Base-by-base conservation (phyloP, 1,140 invertebrate species). In the Periplaneta americana region DNA sequence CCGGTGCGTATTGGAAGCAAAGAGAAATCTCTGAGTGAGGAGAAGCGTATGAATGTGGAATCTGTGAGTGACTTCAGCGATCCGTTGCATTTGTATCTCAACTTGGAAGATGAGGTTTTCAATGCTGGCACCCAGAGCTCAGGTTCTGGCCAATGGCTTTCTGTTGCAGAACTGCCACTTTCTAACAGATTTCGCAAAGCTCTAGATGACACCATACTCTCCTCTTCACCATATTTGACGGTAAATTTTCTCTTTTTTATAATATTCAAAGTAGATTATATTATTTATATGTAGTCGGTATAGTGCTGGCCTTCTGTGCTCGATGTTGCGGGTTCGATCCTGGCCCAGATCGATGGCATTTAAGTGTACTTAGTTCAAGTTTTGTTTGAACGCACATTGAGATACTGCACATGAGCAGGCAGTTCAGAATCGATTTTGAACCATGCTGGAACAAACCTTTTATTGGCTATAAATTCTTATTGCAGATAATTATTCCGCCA, bases 221-320 rank as follows among this genome's bases (percentile, higher is more conserved):
- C 95, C 0, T 92, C 95, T 83, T 98, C 97, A 0, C 97, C 98
- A 0, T 96, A 94, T 88, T 89, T 98, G 2, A 93, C 83, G 83
- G 85, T 85, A 82, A 81, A n/a, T 39, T 48, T 48, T 22, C n/a
- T 66, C 22, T 66, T 66, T 66, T 66, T n/a, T 6, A n/a, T n/a
- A n/a, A n/a, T n/a, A n/a, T n/a, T 66, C n/a, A n/a, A 66, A 66
- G 57, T 66, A 66, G 17, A n/a, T n/a, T n/a, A n/a, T n/a, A n/a
- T n/a, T n/a, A n/a, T n/a, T n/a, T n/a, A n/a, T n/a, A n/a, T n/a
- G n/a, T n/a, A n/a, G n/a, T n/a, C n/a, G n/a, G n/a, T n/a, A n/a
- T n/a, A n/a, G n/a, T n/a, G n/a, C n/a, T n/a, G n/a, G n/a, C n/a
- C n/a, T n/a, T n/a, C n/a, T n/a, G n/a, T n/a, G n/a, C n/a, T n/a